Base-by-base conservation (phyloP, 2,888 invertebrate species). In the Strigamia transsilvanica region DNA sequence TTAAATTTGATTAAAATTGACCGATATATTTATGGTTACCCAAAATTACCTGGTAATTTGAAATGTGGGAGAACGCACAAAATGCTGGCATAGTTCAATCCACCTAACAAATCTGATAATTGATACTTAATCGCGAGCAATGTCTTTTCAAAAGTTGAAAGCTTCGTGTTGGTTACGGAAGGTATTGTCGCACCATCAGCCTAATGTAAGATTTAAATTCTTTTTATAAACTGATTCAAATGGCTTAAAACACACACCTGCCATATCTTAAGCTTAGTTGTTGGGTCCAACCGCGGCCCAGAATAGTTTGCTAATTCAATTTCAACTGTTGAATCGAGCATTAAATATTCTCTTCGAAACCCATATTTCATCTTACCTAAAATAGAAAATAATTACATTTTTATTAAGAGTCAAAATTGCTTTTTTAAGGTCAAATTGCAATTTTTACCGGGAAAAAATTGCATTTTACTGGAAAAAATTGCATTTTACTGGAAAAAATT, bases 301-400 rank as follows among this genome's bases (percentile, higher is more conserved):
- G 61, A 23, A 23, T 61, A 61, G 18, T 61, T n/a, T 12, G 61
- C 23, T 61, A 61, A 61, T 61, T 61, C 61, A 61, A 61, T 78
- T 78, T 32, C 78, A 78, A 78, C 38, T 7, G 34, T 38, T 10
- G 78, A 27, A 18, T 78, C 78, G 18, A 61, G 23, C 23, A 61
- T 23, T 21, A 61, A 61, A 61, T 61, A 61, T 23, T 61, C 61
- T 23, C 61, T 18, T 23, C 23, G 21, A 6, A 5, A 0, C 4
- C 61, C 61, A 23, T 61, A 61, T 61, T 61, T 61, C 18, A 18
- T 21, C 18, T 61, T 61, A 18, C 18, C 61, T 61, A 61, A 51
- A 51, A 51, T 10, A 18, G 6, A 18, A 13, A 51, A 6, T 10
- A 51, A 2, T 5, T 9, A 38, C 3, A 6, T 10, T 3, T 27